Evolutionary conservation across 1,140 invertebrate species (phyloP).

Genomic region (Hormaphis cornu): DNA sequence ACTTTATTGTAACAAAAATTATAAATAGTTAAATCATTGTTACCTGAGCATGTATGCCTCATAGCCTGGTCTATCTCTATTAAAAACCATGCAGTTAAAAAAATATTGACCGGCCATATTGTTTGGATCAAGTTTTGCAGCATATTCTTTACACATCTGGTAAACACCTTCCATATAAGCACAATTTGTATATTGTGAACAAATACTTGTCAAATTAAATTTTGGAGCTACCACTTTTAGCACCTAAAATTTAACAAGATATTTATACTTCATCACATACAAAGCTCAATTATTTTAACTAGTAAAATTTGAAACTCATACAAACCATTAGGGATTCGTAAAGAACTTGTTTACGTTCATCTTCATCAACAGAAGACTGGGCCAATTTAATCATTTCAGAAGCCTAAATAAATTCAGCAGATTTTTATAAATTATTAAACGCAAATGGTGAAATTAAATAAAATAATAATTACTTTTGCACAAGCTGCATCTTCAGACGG

Average conservation of each 20-base stretch:
- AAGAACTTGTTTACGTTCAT: constrained; percentile 48
- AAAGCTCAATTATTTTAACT: no score
- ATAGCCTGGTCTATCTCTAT: constrained; percentile 66
- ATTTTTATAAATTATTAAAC: no score
- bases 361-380: constrained; percentile 55
- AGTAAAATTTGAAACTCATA: no score
- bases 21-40: no score
- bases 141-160: constrained; percentile 75
- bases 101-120: constrained; percentile 82
- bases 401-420: constrained; percentile 49
- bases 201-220: constrained; percentile 66
- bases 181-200: constrained; percentile 61
- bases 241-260: constrained; percentile 47
- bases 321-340: constrained; percentile 19
- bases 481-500: constrained; percentile 90
- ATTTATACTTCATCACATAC: not conserved
- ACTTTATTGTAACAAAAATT: no score
- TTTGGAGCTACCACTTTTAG: constrained; percentile 76
- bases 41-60: constrained; percentile 58
- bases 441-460: no score
- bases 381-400: constrained; percentile 79
- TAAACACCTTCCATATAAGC: constrained; percentile 82
- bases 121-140: constrained; percentile 76
- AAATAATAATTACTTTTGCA: constrained; percentile 58
- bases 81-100: constrained; percentile 63